Evolutionary conservation across 2,797 vertebrate genomes (phyloP).

Genomic region (Scolopax bukidnonensis): DNA sequence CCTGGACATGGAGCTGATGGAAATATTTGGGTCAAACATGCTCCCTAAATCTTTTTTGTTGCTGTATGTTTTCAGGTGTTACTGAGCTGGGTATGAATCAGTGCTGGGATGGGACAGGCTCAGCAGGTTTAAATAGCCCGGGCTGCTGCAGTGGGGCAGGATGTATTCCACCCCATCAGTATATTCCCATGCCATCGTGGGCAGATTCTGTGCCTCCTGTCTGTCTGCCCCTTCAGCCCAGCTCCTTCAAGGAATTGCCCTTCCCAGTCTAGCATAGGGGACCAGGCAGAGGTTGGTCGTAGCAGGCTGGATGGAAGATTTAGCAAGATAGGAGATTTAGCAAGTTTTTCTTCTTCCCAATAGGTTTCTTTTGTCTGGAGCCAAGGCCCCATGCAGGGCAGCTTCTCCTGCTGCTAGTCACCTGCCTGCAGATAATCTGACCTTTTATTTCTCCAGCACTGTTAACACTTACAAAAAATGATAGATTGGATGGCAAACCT

Average conservation of each 20-base stretch:
- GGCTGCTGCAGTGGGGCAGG: not conserved
- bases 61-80: not conserved
- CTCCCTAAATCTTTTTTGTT: not conserved
- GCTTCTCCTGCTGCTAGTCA: not conserved
- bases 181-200: accelerated
- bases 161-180: not conserved
- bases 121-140: not conserved
- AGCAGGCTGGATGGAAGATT: not conserved
- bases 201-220: not conserved
- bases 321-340: not conserved
- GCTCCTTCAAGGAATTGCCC: not conserved
- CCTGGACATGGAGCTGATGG: not conserved
- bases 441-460: not conserved
- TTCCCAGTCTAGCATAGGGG: not conserved
- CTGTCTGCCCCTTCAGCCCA: not conserved
- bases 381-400: not conserved
- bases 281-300: not conserved
- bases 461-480: not conserved
- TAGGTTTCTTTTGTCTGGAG: not conserved
- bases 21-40: not conserved
- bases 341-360: not conserved
- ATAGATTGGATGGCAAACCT: not conserved
- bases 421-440: not conserved
- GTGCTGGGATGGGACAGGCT: not conserved
- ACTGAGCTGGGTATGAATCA: not conserved